Conservation (phyloP, 2,113 vertebrate genomes). For the Brachypteracias leptosomus region DNA sequence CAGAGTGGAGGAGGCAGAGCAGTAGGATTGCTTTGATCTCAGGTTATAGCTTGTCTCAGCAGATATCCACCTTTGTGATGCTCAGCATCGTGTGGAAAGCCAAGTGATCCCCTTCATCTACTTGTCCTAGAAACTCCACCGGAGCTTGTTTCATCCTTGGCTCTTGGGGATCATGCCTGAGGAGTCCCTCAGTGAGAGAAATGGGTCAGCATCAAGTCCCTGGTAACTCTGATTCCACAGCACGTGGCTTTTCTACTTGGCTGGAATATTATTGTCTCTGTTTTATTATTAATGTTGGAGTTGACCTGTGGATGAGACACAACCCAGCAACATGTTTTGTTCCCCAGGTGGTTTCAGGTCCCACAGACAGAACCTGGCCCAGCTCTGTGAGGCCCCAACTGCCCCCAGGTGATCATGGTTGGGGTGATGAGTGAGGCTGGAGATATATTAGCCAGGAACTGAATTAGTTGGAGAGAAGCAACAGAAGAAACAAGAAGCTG, state of each 20-base stretch:
- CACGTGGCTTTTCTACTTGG: neutral
- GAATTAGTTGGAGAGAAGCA: too few relatives aligned
- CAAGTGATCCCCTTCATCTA: neutral
- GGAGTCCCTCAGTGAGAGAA: neutral
- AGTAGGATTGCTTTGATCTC: neutral
- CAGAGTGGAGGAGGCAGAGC: neutral
- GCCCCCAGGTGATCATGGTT: too few relatives aligned
- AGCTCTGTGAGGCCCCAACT: too few relatives aligned
- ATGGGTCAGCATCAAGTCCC: rapidly evolving
- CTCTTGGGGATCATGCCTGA: neutral
- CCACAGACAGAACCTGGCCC: too few relatives aligned
- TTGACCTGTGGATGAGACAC: too few relatives aligned
- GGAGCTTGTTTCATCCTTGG: neutral
- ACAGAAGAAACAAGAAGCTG: too few relatives aligned
- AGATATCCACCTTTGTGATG: neutral
- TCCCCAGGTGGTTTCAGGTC: too few relatives aligned
- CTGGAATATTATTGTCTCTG: rapidly evolving
- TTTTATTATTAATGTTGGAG: neutral
- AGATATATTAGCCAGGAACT: too few relatives aligned
- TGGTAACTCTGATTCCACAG: neutral
- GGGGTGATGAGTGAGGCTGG: too few relatives aligned
- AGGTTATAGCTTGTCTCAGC: neutral
- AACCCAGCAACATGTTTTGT: too few relatives aligned
- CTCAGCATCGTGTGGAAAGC: neutral
- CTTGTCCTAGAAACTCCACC: neutral